A percentile compares a stretch with the other conserved stretches of the same genome.
Evolutionary conservation across 2,113 vertebrate species (phyloP).

Genomic region (Pollimyrus isidori): DNA sequence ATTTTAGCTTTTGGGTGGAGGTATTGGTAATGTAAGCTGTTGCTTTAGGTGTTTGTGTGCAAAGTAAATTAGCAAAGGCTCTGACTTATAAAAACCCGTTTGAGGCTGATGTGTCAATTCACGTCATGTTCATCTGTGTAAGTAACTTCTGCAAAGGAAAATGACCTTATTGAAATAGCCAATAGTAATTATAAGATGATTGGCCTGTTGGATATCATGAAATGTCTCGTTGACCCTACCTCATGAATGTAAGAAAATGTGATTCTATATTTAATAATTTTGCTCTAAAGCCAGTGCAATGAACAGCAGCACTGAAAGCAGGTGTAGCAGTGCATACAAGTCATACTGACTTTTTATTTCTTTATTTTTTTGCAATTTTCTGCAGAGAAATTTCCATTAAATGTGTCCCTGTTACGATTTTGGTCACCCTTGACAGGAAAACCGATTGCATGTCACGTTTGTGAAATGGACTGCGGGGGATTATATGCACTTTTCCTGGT

Average conservation of each 20-base stretch:
- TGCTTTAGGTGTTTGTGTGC: background rate
- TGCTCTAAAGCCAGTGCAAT: background rate
- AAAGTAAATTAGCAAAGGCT: background rate
- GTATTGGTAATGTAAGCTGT: background rate
- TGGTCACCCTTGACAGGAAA: background rate
- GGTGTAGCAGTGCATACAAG: background rate
- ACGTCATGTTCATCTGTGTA: background rate
- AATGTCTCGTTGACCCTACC: background rate
- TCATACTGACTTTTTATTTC: background rate
- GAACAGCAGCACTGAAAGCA: background rate
- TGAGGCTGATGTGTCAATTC: background rate
- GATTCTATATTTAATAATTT: conserved; percentile 1
- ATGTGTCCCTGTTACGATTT: background rate
- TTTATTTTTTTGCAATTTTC: background rate
- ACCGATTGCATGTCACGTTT: background rate
- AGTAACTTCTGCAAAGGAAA: background rate
- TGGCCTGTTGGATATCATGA: background rate
- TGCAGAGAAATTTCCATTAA: background rate
- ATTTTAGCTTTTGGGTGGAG: background rate
- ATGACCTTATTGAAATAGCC: background rate
- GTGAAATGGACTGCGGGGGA: background rate
- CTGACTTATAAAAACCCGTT: background rate
- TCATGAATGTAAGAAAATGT: background rate
- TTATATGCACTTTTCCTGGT: background rate
- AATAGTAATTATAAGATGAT: background rate